phyloP scores from a whole-genome alignment of 2,797 vertebrate species.

The Odontamblyopus rebecca region DNA sequence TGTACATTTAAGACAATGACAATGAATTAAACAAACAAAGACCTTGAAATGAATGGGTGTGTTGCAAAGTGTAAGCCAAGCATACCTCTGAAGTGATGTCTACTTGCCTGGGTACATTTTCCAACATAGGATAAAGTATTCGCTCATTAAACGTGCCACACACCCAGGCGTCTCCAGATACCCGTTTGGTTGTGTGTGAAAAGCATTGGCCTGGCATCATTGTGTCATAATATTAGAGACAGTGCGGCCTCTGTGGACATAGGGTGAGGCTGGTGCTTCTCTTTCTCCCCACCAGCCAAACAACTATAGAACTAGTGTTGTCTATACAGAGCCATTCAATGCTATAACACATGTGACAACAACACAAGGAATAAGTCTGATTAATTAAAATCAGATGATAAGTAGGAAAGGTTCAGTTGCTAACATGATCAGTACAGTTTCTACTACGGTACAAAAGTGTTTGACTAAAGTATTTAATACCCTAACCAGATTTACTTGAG shows the following conservation, averaged over 20 bases:
- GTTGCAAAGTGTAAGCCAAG: constrained; percentile 23
- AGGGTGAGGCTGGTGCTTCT: constrained; percentile 62
- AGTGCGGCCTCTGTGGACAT: constrained; percentile 63
- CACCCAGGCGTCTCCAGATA: constrained; percentile 22
- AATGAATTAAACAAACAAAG: constrained; percentile 3
- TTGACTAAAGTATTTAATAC: background rate
- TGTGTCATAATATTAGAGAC: constrained; percentile 49
- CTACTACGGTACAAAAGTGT: background rate
- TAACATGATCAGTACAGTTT: background rate
- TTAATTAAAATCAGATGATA: background rate
- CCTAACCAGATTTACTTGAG: background rate
- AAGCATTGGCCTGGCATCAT: constrained; percentile 48
- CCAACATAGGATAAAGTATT: constrained; percentile 21
- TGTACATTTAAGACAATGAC: background rate
- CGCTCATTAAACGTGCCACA: constrained; percentile 30
- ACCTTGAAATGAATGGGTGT: constrained; percentile 39
- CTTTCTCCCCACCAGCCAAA: constrained; percentile 26
- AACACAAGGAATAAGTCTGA: constrained; percentile 10
- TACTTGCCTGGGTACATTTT: constrained; percentile 44
- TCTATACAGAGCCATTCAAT: constrained; percentile 48
- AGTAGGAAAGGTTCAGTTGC: background rate
- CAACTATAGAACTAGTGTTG: constrained; percentile 61
- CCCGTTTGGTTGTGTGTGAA: constrained; percentile 37
- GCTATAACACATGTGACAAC: constrained; percentile 31
- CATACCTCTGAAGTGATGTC: constrained; percentile 55